Percentiles rank a stretch among this genome's conserved stretches.
These are phyloP conservation scores for Gobio occitaniae DNA, from an alignment of 2,797 vertebrate genomes.

Conservation along the genomic window DNA sequence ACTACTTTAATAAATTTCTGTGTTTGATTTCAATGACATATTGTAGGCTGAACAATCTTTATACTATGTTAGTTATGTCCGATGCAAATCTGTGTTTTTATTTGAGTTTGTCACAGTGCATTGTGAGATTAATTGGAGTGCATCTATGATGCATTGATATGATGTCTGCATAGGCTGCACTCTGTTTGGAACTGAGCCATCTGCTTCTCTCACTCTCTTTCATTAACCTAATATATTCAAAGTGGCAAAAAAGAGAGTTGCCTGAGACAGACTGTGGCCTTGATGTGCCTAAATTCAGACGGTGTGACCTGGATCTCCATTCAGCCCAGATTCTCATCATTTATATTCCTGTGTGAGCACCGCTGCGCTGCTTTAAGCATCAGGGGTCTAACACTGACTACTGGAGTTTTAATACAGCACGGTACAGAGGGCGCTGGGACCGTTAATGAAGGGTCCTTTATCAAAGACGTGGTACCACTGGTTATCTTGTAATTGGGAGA, in stretches of 20 bases:
- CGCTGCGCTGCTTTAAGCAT: slow-evolving; percentile 10
- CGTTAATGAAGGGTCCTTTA: slow-evolving; percentile 2
- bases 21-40: no score
- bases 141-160: neutral
- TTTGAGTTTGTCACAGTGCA: neutral
- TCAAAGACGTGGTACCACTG: neutral
- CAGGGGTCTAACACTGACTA: slow-evolving; percentile 32
- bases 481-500: slow-evolving; percentile 26
- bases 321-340: slow-evolving; percentile 58
- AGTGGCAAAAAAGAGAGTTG: slow-evolving; percentile 49
- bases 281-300: slow-evolving; percentile 65
- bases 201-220: slow-evolving; percentile 36
- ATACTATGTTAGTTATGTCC: no score
- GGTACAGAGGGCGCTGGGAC: neutral
- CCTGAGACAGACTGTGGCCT: slow-evolving; percentile 59
- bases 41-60: no score
- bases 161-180: neutral
- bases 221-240: slow-evolving; percentile 80
- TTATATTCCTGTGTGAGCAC: slow-evolving; percentile 54
- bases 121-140: neutral
- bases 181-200: neutral
- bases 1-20: no score
- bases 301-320: slow-evolving; percentile 69
- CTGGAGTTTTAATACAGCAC: slow-evolving; percentile 18
- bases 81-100: neutral